Base-by-base conservation (phyloP, 2,113 vertebrate species). In the Centrocercus urophasianus region DNA sequence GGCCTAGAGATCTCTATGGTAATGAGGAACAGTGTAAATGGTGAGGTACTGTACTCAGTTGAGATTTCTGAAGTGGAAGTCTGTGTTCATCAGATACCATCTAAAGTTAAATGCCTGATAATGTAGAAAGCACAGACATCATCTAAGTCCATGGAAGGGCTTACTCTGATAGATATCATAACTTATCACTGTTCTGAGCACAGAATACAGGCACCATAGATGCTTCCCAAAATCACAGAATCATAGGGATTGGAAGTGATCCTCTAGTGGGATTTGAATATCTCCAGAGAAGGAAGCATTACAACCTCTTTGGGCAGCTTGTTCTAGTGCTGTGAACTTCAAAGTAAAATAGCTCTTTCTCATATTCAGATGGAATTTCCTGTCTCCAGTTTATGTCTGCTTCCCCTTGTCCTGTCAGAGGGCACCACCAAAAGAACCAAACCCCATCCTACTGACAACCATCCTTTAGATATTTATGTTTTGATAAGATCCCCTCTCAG, bases 171-270 rank as follows among this genome's bases (percentile, higher is more conserved):
- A 11, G 25, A 24, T 0, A 0, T 13, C 32, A 72, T 42, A 11
- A 28, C 27, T 61, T 61, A 32, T 66, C 14, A 3, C 13, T 27
- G 22, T 3, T 2, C 32, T 0, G 0, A 86, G 13, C 47, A 63
- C 45, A 75, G n/a, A 67, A 7, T 10, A 42, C 42, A 87, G 13
- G 32, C 70, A 19, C 21, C 89, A 21, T 13, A 32, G 54, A 57
- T 57, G 16, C 28, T 32, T 57, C 54, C 10, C 17, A 32, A 27
- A 57, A 57, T 18, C 30, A 30, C 54, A 57, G 54, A 57, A 57
- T 57, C 10, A 2, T 32, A 57, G 18, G 17, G 30, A 18, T 32
- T 57, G 54, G 54, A 57, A 57, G 28, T 30, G 54, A 57, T 30
- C 28, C 50, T 52, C 25, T 52, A 25, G 25, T 52, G 25, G 50